Conservation (phyloP, 2,113 vertebrate species). For the Pristiophorus japonicus region DNA sequence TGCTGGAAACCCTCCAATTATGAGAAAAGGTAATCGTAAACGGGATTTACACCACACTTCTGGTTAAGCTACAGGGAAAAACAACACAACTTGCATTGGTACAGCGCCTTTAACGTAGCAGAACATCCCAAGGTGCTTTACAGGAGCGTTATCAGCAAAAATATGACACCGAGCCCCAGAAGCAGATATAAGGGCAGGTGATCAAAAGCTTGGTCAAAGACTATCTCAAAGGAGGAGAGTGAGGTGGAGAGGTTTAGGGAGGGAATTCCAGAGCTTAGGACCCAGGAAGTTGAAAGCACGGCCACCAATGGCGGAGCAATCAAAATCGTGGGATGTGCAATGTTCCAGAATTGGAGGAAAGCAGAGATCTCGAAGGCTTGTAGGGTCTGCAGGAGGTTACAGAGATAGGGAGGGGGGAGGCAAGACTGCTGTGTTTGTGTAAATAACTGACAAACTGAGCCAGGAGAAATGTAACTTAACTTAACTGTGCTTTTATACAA, state of each 20-base stretch:
- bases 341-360: neutral
- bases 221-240: neutral
- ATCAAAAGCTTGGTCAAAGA: neutral
- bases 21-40: neutral
- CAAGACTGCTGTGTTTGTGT: too few species aligned
- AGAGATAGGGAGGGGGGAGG: neutral
- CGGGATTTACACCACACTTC: neutral
- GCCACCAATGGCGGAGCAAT: too few species aligned
- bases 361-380: too few species aligned
- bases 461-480: too few species aligned
- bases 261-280: neutral
- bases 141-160: neutral
- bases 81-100: neutral
- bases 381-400: neutral
- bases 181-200: neutral
- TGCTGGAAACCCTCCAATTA: too few species aligned
- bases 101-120: neutral
- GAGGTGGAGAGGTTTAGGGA: neutral
- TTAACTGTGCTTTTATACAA: too few species aligned
- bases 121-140: too few species aligned
- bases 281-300: too few species aligned
- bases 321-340: too few species aligned
- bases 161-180: neutral
- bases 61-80: neutral
- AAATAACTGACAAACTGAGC: too few species aligned